Evolutionary conservation across 1,140 invertebrate species (phyloP).

Genomic region (Megalopta genalis): DNA sequence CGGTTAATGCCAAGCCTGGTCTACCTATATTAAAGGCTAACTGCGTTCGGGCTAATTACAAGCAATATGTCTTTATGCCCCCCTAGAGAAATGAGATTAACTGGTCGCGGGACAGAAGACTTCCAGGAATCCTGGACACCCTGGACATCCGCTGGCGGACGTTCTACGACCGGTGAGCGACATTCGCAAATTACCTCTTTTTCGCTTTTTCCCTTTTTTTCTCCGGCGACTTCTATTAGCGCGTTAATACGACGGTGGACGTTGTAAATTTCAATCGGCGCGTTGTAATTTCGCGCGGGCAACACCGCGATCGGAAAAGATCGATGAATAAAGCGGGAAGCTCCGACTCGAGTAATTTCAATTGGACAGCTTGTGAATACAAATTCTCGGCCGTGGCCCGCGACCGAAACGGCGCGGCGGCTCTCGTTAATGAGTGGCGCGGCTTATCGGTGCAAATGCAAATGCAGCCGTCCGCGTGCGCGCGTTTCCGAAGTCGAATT

Average conservation of each 20-base stretch:
- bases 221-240: not conserved
- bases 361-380: constrained; percentile 41
- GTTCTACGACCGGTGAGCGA: not conserved
- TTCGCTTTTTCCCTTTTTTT: not conserved
- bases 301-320: not conserved
- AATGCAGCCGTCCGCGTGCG: constrained; percentile 30
- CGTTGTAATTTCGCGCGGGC: not conserved
- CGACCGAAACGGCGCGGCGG: constrained; percentile 2
- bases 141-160: not conserved
- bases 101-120: too few species aligned
- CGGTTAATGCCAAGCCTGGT: too few species aligned
- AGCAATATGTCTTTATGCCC: too few species aligned
- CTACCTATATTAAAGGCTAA: too few species aligned
- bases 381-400: constrained; percentile 28
- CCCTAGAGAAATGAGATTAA: too few species aligned
- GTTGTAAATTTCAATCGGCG: not conserved
- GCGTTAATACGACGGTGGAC: not conserved
- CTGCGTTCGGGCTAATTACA: too few species aligned
- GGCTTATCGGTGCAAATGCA: constrained; percentile 47
- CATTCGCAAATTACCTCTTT: not conserved
- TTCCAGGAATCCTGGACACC: too few species aligned
- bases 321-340: constrained; percentile 13
- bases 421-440: constrained; percentile 43
- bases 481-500: constrained; percentile 49
- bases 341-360: constrained; percentile 32